Evolutionary conservation across 2,888 invertebrate genomes (phyloP).

Genomic region (Eupithecia exiguata): DNA sequence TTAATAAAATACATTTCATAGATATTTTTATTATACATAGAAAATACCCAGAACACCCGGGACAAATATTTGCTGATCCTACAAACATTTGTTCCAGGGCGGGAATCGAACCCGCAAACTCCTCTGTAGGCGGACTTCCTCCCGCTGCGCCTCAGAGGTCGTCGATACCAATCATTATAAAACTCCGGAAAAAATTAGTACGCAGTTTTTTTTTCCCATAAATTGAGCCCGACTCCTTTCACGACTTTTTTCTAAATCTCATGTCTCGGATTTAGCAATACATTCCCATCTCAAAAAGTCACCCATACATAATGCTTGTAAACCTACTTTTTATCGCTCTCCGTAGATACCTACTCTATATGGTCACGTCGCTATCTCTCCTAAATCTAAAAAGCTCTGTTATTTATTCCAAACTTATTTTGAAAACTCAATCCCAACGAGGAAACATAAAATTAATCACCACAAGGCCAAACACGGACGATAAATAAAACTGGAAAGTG

Average conservation of each 20-base stretch:
- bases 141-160: too few relatives aligned
- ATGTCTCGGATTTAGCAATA: background rate
- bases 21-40: too few relatives aligned
- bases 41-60: too few relatives aligned
- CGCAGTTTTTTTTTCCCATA: background rate
- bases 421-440: slow-evolving; percentile 16
- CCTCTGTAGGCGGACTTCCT: too few relatives aligned
- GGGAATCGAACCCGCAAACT: too few relatives aligned
- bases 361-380: background rate
- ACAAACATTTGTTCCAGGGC: too few relatives aligned
- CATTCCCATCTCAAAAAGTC: background rate
- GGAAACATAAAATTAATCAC: slow-evolving; percentile 38
- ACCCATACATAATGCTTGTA: background rate
- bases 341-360: background rate
- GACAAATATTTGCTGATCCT: too few relatives aligned
- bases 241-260: background rate
- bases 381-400: slow-evolving; percentile 1
- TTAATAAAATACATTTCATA: too few relatives aligned
- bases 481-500: slow-evolving; percentile 47
- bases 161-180: background rate
- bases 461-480: slow-evolving; percentile 34
- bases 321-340: background rate
- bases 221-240: background rate
- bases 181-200: background rate
- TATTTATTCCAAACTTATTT: slow-evolving; percentile 5